phyloP scores from a whole-genome alignment of 30 jellyfish, hydroid and myxozoan genomes.

The Hydra vulgaris region DNA sequence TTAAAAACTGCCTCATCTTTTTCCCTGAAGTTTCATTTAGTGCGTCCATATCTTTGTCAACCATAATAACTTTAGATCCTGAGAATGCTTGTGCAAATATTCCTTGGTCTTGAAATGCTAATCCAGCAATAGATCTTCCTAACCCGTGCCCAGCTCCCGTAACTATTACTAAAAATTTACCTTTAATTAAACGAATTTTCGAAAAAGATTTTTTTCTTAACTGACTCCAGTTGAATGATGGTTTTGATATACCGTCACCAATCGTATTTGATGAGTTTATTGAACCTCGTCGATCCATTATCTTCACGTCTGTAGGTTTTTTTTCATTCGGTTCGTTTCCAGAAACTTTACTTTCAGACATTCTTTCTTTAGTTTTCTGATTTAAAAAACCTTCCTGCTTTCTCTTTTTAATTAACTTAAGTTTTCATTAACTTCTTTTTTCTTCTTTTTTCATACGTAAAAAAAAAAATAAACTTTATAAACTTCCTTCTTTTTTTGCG shows the following conservation, averaged over 20 bases:
- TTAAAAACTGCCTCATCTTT: conserved; percentile 26
- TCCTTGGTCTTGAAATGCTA: conserved; percentile 38
- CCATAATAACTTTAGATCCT: conserved; percentile 19
- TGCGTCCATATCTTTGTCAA: conserved; percentile 17
- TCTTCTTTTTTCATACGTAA: too few relatives aligned
- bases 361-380: not conserved
- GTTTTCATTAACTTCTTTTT: too few relatives aligned
- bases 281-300: not conserved
- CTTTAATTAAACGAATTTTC: conserved; percentile 8
- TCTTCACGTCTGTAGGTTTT: not conserved
- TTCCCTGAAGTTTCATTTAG: conserved; percentile 29
- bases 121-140: conserved; percentile 22
- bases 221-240: conserved; percentile 12
- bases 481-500: too few relatives aligned
- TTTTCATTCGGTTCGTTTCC: not conserved
- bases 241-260: not conserved
- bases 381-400: too few relatives aligned
- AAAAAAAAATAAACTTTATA: too few relatives aligned
- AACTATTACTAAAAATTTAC: conserved; percentile 18
- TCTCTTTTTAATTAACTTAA: too few relatives aligned
- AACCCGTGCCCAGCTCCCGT: conserved; percentile 32
- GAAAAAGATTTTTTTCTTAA: not conserved
- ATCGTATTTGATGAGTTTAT: not conserved
- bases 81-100: conserved; percentile 21
- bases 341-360: not conserved